phyloP scores from a whole-genome alignment of 23 tunicate species.

The Pegea sp. region DNA sequence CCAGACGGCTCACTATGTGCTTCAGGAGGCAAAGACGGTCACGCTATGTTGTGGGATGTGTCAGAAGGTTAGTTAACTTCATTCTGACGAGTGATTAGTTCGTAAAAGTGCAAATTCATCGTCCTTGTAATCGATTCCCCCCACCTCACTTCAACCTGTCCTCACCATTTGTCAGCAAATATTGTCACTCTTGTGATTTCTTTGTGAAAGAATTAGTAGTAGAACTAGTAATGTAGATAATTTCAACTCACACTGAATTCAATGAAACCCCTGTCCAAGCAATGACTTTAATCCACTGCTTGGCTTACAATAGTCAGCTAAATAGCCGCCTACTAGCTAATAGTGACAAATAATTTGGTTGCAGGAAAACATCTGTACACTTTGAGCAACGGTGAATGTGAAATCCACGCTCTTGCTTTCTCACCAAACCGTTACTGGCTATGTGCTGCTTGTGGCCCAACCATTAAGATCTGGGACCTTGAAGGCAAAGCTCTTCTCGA shows the following conservation, averaged over 20 bases:
- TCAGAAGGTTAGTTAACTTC: conserved; percentile 35
- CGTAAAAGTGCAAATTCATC: no score
- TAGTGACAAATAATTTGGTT: background rate
- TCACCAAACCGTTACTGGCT: conserved; percentile 99
- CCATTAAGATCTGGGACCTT: conserved; percentile 97
- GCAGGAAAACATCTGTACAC: conserved; percentile 92
- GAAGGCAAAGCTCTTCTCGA: conserved; percentile 95
- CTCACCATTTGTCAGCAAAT: no score
- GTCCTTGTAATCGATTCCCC: no score
- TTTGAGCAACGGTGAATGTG: conserved; percentile 65
- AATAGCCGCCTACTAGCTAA: no score
- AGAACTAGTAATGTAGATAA: background rate
- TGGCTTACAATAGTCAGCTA: no score
- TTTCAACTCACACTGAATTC: background rate
- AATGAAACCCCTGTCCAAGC: no score
- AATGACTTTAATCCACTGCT: no score
- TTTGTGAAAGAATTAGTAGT: background rate
- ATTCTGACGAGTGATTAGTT: no score
- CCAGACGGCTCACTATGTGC: conserved; percentile 99
- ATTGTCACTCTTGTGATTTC: background rate
- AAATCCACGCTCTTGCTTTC: conserved; percentile 92
- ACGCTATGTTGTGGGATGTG: conserved; percentile 97
- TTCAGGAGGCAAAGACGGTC: conserved; percentile 99
- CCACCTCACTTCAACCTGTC: no score
- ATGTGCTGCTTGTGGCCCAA: conserved; percentile 95